Base-by-base conservation (phyloP, 1,140 invertebrate genomes). In the Schlechtendalia chinensis region DNA sequence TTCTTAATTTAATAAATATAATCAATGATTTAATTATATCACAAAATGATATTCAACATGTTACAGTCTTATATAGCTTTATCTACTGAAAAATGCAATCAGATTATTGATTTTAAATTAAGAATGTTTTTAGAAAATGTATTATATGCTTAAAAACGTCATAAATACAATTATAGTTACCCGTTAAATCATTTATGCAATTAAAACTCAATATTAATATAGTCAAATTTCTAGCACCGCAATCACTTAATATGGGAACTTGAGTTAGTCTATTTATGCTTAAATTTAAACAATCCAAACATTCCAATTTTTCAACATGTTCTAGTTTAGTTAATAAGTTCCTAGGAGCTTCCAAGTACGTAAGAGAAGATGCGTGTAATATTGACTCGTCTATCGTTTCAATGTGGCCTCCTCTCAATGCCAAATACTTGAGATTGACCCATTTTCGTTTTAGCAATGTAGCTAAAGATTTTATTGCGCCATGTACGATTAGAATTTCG, bases 151-250 rank as follows among this genome's bases (percentile, higher is more conserved):
- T 39, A 39, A 54, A 19, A 54, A 53, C 16, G 14, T 61, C n/a
- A 56, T 79, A 82, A 81, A 59, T 47, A 17, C 58, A 71, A 14
- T 22, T 54, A 82, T 67, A 56, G 50, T 82, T 82, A 87, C 87
- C 87, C 82, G 83, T 84, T 58, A 88, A 83, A 81, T 85, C 85
- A 32, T 88, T 86, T 29, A 89, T 87, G 72, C 85, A 89, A 84
- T 90, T 90, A 83, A 89, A 89, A 82, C 87, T 89, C 39, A 90
- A 83, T 80, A 90, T 86, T 4, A 90, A 82, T 8, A 87, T 83
- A 83, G 89, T 87, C 47, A 90, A 82, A 17, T 85, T 86, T 45
- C 86, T 86, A 54, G 83, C 86, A 5, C 86, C 85, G 22, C 87
- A 84, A 83, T 87, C 87, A 82, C 88, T 88, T 80, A 91, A 88